Evolutionary conservation across 2,113 vertebrate species (phyloP), one percentile per base, ranked within the genome.

Genomic region (Coturnix japonica): DNA sequence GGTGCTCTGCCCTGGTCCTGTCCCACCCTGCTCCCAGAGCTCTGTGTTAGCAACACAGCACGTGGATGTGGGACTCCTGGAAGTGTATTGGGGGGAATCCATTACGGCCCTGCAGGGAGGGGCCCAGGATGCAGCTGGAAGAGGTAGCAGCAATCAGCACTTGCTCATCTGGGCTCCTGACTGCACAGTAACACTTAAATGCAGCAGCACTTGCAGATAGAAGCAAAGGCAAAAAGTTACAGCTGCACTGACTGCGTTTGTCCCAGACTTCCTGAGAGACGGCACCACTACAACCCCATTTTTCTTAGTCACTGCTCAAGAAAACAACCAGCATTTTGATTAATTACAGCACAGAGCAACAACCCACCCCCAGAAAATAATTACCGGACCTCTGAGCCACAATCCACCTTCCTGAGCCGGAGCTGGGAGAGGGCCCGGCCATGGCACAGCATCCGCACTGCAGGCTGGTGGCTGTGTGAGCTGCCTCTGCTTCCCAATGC

Each of bases 151-250:
- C 59, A 30, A 77, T 41, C 65, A 43, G 60, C 2, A 4, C 35
- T 76, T 21, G 77, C 70, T 92, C 63, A 23, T 20, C 22, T 9
- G 41, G 61, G 16, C 61, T 44, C 57, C 6, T 1, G 71, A 14
- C 6, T 21, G 47, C n/a, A 53, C 90, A 81, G 90, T 81, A 89
- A 41, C 70, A 74, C 49, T 72, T 35, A 57, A 56, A 56, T 43
- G 80, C 79, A 85, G 94, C 79, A 46, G 81, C 85, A 61, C 75
- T 54, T n/a, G 63, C 59, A 13, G 1, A 4, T 0, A 49, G 78
- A 35, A 41, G 78, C 78, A 43, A 72, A 30, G 66, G 53, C 8
- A 15, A 64, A 35, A 47, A 91, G 61, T 44, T 56, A 51, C 18
- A 86, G 1, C 30, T 0, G 2, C n/a, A 1, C 63, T 6, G 37